A percentile compares a stretch with the other conserved stretches of the same genome.
phyloP scores from a whole-genome alignment of 1,140 invertebrate genomes.

The Sitophilus oryzae region DNA sequence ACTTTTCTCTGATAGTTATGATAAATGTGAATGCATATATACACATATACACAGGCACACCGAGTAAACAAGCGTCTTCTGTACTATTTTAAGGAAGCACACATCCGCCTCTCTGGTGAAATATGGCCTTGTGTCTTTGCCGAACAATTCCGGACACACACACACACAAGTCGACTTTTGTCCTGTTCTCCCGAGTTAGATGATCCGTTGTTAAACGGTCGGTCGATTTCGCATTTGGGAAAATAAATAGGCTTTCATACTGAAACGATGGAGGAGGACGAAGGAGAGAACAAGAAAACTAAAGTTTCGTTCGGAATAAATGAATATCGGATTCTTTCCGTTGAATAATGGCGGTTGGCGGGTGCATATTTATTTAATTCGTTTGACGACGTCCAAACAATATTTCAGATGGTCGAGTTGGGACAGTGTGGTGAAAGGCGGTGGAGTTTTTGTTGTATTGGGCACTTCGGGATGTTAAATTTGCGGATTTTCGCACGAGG shows the following conservation, averaged over 20 bases:
- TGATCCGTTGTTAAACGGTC: conserved; percentile 42
- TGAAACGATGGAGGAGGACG: conserved; percentile 34
- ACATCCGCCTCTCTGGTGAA: conserved; percentile 41
- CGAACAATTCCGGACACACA: conserved; percentile 40
- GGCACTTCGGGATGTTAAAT: no score
- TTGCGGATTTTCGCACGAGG: no score
- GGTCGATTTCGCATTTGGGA: conserved; percentile 34
- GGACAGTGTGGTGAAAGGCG: no score
- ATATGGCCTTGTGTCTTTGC: conserved; percentile 39
- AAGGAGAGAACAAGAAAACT: conserved; percentile 29
- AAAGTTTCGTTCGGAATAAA: conserved; percentile 23
- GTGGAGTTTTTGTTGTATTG: no score
- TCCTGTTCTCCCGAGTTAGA: conserved; percentile 36
- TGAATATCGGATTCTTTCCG: conserved; percentile 24
- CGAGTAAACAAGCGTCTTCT: conserved; percentile 40
- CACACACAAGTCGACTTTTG: conserved; percentile 43
- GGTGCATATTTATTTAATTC: conserved; percentile 16
- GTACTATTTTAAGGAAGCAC: conserved; percentile 42
- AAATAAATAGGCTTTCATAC: conserved; percentile 40
- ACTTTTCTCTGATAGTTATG: conserved; percentile 40
- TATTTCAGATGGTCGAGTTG: not conserved
- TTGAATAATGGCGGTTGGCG: conserved; percentile 25
- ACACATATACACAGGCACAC: no score
- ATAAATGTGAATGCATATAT: conserved; percentile 34
- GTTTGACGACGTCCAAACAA: conserved; percentile 1